Percentiles rank a stretch among this genome's conserved stretches.
Conservation (phyloP, 1,140 invertebrate genomes). For the Phenacoccus solenopsis region DNA sequence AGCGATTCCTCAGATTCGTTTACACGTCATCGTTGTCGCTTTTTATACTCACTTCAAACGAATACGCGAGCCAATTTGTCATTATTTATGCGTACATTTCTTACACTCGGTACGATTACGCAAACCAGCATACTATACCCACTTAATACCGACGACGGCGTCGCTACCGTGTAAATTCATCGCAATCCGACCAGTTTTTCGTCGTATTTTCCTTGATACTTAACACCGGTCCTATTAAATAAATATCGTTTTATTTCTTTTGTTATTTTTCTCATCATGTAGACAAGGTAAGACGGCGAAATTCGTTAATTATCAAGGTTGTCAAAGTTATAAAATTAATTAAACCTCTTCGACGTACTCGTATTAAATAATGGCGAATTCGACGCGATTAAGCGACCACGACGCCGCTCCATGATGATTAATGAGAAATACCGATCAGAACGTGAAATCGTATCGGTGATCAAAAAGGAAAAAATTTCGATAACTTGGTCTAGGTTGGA, state of each 20-base stretch:
- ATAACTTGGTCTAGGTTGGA: not conserved
- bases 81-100: no score
- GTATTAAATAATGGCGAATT: not conserved
- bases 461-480: not conserved
- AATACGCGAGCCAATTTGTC: no score
- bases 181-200: not conserved
- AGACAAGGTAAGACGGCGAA: conserved; percentile 3
- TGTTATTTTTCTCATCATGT: conserved; percentile 15
- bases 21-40: no score
- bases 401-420: not conserved
- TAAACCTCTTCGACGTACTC: conserved; percentile 1
- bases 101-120: no score
- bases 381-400: not conserved
- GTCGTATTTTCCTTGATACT: not conserved
- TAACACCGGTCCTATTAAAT: conserved; percentile 1
- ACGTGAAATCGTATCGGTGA: not conserved
- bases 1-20: no score
- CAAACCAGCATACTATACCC: no score
- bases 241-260: conserved; percentile 1
- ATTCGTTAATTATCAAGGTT: conserved; percentile 14
- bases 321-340: conserved; percentile 13
- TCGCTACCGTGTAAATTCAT: not conserved
- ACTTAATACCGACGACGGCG: not conserved
- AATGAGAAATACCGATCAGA: not conserved
- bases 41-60: no score